Evolutionary conservation across 1,140 invertebrate species (phyloP).

Genomic region (Eubasilissa regina): DNA sequence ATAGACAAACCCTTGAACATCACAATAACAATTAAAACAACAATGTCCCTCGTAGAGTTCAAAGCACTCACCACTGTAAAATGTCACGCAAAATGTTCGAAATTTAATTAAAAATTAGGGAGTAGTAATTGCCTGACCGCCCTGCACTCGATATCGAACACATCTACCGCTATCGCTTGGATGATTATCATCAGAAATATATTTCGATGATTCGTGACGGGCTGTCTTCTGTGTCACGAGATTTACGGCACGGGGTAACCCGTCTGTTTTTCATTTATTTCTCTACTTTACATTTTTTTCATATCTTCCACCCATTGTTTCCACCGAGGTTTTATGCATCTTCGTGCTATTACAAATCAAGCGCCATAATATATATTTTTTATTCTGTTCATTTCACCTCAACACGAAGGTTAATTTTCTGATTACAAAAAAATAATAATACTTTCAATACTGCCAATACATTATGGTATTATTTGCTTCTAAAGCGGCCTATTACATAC

Average conservation of each 20-base stretch:
- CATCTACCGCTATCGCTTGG: constrained; percentile 32
- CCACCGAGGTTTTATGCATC: neutral
- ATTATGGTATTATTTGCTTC: too few species aligned
- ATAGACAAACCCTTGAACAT: too few species aligned
- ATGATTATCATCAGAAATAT: constrained; percentile 34
- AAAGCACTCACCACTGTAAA: too few species aligned
- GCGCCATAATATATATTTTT: constrained; percentile 30
- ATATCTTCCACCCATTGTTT: neutral
- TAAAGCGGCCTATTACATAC: too few species aligned
- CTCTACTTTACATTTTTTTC: constrained; percentile 7
- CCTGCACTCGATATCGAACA: neutral
- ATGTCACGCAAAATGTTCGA: too few species aligned
- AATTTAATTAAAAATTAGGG: too few species aligned
- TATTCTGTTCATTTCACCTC: neutral
- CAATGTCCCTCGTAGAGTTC: too few species aligned
- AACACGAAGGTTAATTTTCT: constrained; percentile 22
- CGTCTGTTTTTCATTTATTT: constrained; percentile 16
- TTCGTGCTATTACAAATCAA: constrained; percentile 5
- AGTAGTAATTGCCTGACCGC: neutral
- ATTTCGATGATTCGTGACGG: constrained; percentile 35
- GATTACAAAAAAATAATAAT: too few species aligned
- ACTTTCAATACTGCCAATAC: too few species aligned
- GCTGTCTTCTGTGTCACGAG: constrained; percentile 6
- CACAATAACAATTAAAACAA: too few species aligned
- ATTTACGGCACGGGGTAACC: constrained; percentile 13